Conservation (phyloP, 1,140 invertebrate species). For the Trichogramma pretiosum region DNA sequence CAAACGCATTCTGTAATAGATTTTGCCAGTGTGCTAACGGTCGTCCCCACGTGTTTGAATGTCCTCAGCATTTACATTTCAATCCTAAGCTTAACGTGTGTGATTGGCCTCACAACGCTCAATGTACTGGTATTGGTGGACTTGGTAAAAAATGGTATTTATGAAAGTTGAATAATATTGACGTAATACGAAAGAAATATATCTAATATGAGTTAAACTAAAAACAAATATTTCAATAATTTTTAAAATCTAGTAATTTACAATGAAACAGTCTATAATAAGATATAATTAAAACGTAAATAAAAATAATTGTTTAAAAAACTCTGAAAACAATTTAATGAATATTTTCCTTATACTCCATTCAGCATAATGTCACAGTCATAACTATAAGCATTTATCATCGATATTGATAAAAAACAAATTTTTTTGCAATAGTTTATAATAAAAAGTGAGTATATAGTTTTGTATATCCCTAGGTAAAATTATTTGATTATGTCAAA, state of each 20-base stretch:
- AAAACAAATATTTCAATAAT: background rate
- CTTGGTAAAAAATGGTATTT: no score
- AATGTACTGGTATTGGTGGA: background rate
- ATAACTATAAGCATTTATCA: no score
- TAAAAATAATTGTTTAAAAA: background rate
- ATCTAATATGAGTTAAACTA: background rate
- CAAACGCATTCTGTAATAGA: background rate
- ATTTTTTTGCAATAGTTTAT: background rate
- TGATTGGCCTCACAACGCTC: background rate
- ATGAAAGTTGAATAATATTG: no score
- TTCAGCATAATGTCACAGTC: background rate
- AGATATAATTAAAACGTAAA: background rate
- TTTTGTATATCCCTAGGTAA: no score
- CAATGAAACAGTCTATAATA: no score
- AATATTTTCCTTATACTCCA: background rate
- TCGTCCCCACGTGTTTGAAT: background rate
- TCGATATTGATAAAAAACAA: background rate
- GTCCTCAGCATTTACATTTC: background rate
- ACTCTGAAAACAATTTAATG: background rate
- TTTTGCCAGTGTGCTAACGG: conserved; percentile 4
- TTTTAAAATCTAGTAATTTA: no score
- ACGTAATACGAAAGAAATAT: no score
- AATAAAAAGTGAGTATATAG: background rate
- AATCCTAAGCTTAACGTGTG: background rate
- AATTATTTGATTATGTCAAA: no score